Evolutionary conservation across 2,888 invertebrate species (phyloP).

Genomic region (Tinea semifulvella): DNA sequence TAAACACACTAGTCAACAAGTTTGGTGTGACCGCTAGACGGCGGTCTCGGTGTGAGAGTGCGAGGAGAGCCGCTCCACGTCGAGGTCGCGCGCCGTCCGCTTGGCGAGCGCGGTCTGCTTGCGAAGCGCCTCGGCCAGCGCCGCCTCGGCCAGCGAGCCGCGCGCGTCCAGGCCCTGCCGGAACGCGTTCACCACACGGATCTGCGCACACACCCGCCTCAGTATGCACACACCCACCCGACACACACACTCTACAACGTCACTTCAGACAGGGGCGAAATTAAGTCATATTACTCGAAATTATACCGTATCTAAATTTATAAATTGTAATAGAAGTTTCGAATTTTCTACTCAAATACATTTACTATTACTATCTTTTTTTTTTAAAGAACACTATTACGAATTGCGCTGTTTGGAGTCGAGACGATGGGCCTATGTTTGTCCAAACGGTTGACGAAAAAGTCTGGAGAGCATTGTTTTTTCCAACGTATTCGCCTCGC

Average conservation of each 20-base stretch:
- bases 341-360: too few relatives aligned
- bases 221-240: constrained; percentile 25
- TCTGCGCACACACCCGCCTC: constrained; percentile 72
- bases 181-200: constrained; percentile 99
- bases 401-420: too few relatives aligned
- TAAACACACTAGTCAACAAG: constrained; percentile 68
- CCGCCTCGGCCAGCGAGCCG: constrained; percentile 91
- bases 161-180: constrained; percentile 98
- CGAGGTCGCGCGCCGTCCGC: constrained; percentile 92
- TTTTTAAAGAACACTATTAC: too few relatives aligned
- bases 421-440: too few relatives aligned
- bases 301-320: too few relatives aligned
- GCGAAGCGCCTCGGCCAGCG: constrained; percentile 91
- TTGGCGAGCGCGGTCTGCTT: constrained; percentile 93
- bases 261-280: not conserved
- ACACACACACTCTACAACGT: constrained; percentile 14
- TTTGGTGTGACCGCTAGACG: constrained; percentile 69
- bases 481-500: too few relatives aligned
- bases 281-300: too few relatives aligned
- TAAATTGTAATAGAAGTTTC: too few relatives aligned
- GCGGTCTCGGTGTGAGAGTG: constrained; percentile 96
- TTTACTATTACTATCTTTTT: too few relatives aligned
- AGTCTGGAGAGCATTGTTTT: too few relatives aligned
- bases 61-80: constrained; percentile 90
- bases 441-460: too few relatives aligned